A percentile compares a stretch with the other conserved stretches of the same genome.
These are phyloP conservation scores for Microcebus tavaratra DNA, from an alignment of 2,113 vertebrate species.

Conservation along the genomic window DNA sequence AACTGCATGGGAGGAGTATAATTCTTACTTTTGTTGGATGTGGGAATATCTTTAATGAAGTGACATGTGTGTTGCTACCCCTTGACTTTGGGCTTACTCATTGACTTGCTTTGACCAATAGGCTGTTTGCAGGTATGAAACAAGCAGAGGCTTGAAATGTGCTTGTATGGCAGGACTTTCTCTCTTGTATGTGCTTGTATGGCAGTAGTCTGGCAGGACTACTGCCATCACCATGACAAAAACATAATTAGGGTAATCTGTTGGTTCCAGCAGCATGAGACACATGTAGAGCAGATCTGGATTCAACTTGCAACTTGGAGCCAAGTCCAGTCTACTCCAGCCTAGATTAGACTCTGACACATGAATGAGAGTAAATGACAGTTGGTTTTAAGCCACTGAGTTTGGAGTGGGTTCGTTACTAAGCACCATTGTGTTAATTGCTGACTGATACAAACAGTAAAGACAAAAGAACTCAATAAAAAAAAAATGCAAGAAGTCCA, in stretches of 20 bases:
- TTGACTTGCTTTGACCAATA: not conserved
- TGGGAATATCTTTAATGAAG: not conserved
- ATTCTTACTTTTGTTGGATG: not conserved
- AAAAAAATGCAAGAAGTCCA: not conserved
- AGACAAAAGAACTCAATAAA: not conserved
- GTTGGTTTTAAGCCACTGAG: not conserved
- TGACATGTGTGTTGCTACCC: too few relatives aligned
- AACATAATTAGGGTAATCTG: not conserved
- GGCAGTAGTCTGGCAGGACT: not conserved
- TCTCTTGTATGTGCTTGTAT: not conserved
- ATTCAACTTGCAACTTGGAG: not conserved
- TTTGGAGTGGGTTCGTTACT: not conserved
- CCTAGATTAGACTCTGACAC: not conserved
- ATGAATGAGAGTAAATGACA: not conserved
- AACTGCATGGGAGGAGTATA: not conserved
- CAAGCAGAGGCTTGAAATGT: not conserved
- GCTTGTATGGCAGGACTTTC: not conserved
- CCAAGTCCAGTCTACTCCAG: not conserved
- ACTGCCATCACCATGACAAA: not conserved
- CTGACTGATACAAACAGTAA: not conserved
- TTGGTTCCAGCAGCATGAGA: not conserved
- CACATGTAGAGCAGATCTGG: not conserved
- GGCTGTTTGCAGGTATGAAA: not conserved
- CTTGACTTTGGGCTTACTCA: not conserved
- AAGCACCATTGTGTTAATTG: not conserved